Evolutionary conservation across 1,140 invertebrate species (phyloP).

Genomic region (Philaenus spumarius): DNA sequence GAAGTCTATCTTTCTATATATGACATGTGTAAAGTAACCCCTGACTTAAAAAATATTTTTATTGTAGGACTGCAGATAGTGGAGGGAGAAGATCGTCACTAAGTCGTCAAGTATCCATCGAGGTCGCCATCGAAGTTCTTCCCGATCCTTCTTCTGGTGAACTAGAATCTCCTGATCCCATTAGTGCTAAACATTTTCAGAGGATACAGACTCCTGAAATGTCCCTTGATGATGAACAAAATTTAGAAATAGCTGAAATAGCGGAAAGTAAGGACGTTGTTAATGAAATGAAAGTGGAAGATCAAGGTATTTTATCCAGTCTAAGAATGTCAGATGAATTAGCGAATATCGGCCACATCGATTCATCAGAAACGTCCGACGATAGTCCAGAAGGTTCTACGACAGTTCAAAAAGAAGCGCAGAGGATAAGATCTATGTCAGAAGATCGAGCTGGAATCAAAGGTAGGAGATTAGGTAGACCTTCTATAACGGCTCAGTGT

Average conservation of each 20-base stretch:
- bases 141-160: not conserved
- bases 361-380: conserved; percentile 72
- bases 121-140: conserved; percentile 27
- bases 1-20: too few relatives aligned
- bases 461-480: not conserved
- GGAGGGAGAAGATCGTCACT: not conserved
- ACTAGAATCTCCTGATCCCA: not conserved
- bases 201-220: conserved; percentile 10
- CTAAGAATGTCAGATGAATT: conserved; percentile 29
- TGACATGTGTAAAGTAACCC: too few relatives aligned
- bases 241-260: not conserved
- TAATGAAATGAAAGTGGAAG: conserved; percentile 12
- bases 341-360: conserved; percentile 61
- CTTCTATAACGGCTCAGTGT: not conserved
- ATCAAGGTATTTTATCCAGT: conserved; percentile 22
- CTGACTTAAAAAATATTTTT: not conserved
- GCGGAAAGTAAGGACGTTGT: not conserved
- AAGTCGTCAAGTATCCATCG: conserved; percentile 2
- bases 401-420: conserved; percentile 15
- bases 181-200: conserved; percentile 8
- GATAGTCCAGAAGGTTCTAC: conserved; percentile 29
- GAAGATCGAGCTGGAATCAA: conserved; percentile 7
- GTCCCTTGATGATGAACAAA: conserved; percentile 6
- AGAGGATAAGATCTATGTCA: conserved; percentile 9
- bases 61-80: conserved; percentile 1